Base-by-base conservation (phyloP, 2,888 invertebrate genomes). In the Cerastis leucographa region DNA sequence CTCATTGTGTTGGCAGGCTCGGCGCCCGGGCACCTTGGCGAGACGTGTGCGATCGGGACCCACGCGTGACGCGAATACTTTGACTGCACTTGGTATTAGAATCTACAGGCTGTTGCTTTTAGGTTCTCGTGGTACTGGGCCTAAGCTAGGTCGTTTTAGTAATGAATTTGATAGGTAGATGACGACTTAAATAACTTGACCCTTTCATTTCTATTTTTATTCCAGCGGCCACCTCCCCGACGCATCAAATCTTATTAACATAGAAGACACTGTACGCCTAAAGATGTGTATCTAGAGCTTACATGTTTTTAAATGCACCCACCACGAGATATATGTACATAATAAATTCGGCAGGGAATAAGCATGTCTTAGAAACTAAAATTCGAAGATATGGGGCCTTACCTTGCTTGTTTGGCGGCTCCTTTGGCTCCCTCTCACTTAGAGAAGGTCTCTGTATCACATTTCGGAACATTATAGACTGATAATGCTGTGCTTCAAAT, bases 221-320 rank as follows among this genome's bases (percentile, higher is more conserved):
- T 8, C 2, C 54, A 99, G 99, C 88, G 99, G 99, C 2, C 97
- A 98, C 78, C 96, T 99, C 86, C 99, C 99, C 0, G 98, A 98
- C 35, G 96, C 98, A 0, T 97, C 98, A 6, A 99, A 99, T 61
- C 95, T 99, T 5, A 95, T 99, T 6, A 97, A 97, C 62, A 99
- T 99, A 92, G 99, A 99, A 40, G 99, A 99, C 93, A 97, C 98
- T 46, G 99, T 99, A 0, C 98, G 99, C 90, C 97, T 99, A 59
- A 99, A 99, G 96, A 97, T 99, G 22, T 99, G 99, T 96, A 98
- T 99, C 87, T 99, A 98, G 95, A 98, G 99, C 40, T 95, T 99
- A 82, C 98, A 99, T 35, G 35, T 35, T 35, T 35, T 1, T 35
- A 35, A 35, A 35, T 35, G 35, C 35, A 35, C 35, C 35, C 1